Conservation (phyloP, 2,888 invertebrate genomes). For the Drosophila kambysellisi region DNA sequence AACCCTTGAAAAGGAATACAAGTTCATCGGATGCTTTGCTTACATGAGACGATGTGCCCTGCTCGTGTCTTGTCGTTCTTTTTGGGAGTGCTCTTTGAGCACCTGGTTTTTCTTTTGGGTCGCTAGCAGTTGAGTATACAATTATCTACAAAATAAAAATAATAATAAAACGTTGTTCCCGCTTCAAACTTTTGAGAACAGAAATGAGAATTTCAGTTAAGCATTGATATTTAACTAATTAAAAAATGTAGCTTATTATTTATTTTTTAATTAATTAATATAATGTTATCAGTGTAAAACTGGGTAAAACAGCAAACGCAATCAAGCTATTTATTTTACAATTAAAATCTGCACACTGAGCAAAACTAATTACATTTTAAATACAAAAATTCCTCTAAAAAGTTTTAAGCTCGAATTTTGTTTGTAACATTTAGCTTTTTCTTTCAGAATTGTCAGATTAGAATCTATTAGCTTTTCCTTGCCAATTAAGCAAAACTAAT, state of each 20-base stretch:
- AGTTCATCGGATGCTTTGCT: background rate
- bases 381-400: background rate
- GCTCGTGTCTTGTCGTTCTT: no score
- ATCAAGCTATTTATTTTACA: background rate
- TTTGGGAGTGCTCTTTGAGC: no score
- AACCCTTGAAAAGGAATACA: background rate
- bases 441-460: background rate
- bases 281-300: background rate
- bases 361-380: background rate
- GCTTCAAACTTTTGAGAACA: constrained; percentile 3
- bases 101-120: background rate
- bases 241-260: background rate
- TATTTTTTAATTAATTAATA: background rate
- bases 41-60: background rate
- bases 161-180: constrained; percentile 2
- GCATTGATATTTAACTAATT: background rate
- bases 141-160: background rate
- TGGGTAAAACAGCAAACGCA: background rate
- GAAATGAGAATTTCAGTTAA: background rate
- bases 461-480: no score
- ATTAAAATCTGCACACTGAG: background rate
- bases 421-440: constrained; percentile 9
- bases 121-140: background rate
- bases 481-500: background rate
- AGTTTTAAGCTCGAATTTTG: background rate